Base-by-base conservation (phyloP, 2,113 vertebrate species). In the Kryptolebias marmoratus region DNA sequence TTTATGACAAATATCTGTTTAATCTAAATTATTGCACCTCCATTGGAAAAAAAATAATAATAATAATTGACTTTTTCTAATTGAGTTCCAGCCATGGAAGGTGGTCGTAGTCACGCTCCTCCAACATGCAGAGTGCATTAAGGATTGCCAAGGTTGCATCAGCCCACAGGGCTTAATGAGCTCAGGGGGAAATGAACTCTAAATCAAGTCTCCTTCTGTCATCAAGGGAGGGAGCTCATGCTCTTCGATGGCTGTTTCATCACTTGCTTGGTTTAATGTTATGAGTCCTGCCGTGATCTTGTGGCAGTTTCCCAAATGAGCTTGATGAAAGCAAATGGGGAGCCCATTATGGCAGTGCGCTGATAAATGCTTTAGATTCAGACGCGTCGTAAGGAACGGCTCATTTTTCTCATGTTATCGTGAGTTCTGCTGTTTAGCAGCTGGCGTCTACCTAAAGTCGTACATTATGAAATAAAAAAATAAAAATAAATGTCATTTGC, bases 121-220 rank as follows among this genome's bases (percentile, higher is more conserved):
- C 22, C 69, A 66, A 63, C 61, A 30, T 58, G 65, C 71, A 71
- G 72, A 70, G 76, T 36, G 18, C 75, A 77, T 74, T 53, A 78
- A 88, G 76, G 61, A 80, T 83, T 72, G 27, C 90, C 54, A 75
- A 60, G 87, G 90, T 90, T 87, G 90, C 92, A 60, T 81, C 80
- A 82, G 75, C 80, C 90, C 82, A 77, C 74, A 63, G 82, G 76
- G 50, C 58, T 75, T 87, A 80, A 89, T 84, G 82, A 86, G 86
- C 88, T 86, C 80, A 11, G 63, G 82, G 81, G 81, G 75, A 70
- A 57, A 77, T 18, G 5, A 62, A 48, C 48, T 71, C 81, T 85
- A 82, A 81, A 88, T 90, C 81, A 69, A 71, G 85, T 36, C 79
- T 72, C 60, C 49, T 30, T 80, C 32, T 48, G 62, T 78, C 74